Evolutionary conservation across 2,888 invertebrate genomes (phyloP).

Genomic region (Tachina fera): DNA sequence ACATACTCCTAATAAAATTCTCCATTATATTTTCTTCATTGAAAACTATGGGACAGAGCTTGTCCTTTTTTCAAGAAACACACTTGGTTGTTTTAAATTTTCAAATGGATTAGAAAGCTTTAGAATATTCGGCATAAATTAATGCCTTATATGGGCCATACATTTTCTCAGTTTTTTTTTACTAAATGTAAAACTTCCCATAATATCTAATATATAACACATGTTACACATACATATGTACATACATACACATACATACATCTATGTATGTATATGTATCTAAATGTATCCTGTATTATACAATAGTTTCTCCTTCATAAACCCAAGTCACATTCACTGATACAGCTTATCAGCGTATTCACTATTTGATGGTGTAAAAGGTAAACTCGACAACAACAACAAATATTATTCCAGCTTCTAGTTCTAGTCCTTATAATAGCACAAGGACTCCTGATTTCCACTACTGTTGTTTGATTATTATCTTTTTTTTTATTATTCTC

Average conservation of each 20-base stretch:
- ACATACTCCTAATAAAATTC: too few species aligned
- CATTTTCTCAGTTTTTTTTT: neutral
- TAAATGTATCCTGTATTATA: neutral
- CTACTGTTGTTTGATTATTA: slow-evolving; percentile 12
- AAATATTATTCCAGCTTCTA: slow-evolving; percentile 12
- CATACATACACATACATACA: neutral
- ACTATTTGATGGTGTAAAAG: slow-evolving; percentile 45
- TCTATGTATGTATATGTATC: neutral
- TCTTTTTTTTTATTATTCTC: neutral
- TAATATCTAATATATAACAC: neutral
- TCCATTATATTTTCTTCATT: too few species aligned
- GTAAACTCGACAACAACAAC: slow-evolving; percentile 32
- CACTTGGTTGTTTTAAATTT: too few species aligned
- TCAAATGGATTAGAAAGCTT: too few species aligned
- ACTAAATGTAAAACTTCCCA: slow-evolving; percentile 20
- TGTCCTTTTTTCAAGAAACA: too few species aligned
- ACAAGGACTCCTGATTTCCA: slow-evolving; percentile 20
- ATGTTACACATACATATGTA: too few species aligned
- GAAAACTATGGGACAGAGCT: too few species aligned
- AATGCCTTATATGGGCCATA: neutral
- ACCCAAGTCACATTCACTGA: slow-evolving; percentile 35
- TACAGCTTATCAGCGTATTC: slow-evolving; percentile 54
- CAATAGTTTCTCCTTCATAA: slow-evolving; percentile 5
- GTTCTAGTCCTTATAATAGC: neutral
- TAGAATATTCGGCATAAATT: too few species aligned